These are phyloP conservation scores for Colistium nudipinnis DNA, from an alignment of 2,113 vertebrate genomes.

Conservation along the genomic window DNA sequence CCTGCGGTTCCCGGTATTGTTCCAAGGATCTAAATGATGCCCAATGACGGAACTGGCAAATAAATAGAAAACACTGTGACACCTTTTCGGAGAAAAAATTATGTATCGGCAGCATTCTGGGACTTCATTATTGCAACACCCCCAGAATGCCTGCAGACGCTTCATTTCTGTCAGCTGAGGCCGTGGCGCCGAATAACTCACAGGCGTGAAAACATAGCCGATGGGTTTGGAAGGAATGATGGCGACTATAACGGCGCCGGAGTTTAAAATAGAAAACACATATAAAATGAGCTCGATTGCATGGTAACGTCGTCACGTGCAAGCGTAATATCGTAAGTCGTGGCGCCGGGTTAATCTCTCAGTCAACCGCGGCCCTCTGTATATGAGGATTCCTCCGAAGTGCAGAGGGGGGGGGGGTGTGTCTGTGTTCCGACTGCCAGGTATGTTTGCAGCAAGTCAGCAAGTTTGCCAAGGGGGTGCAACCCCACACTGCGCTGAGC, in stretches of 20 bases:
- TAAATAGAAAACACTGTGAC: slow-evolving; percentile 57
- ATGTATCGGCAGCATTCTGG: slow-evolving; percentile 53
- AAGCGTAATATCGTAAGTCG: neutral
- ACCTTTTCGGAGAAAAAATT: slow-evolving; percentile 39
- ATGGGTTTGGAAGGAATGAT: slow-evolving; percentile 26
- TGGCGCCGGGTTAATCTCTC: neutral
- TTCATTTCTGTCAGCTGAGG: slow-evolving; percentile 44
- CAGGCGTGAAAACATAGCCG: slow-evolving; percentile 28
- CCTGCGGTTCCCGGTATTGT: slow-evolving; percentile 27
- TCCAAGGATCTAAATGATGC: slow-evolving; percentile 43
- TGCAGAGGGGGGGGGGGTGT: slow-evolving; percentile 14
- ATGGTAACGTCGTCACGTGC: neutral
- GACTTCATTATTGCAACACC: slow-evolving; percentile 53
- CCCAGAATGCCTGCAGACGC: slow-evolving; percentile 43
- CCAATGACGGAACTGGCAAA: slow-evolving; percentile 39
- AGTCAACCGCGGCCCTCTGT: neutral
- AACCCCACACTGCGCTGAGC: slow-evolving; percentile 17
- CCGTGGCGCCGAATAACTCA: slow-evolving; percentile 39
- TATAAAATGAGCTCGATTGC: slow-evolving; percentile 2
- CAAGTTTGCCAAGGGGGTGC: slow-evolving; percentile 12
- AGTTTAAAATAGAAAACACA: slow-evolving; percentile 23
- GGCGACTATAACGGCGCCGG: neutral
- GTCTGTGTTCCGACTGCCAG: slow-evolving; percentile 1
- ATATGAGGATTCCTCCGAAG: slow-evolving; percentile 26
- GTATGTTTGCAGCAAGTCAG: slow-evolving; percentile 1